Base-by-base conservation (phyloP, 2,797 vertebrate genomes). In the Falco naumanni region DNA sequence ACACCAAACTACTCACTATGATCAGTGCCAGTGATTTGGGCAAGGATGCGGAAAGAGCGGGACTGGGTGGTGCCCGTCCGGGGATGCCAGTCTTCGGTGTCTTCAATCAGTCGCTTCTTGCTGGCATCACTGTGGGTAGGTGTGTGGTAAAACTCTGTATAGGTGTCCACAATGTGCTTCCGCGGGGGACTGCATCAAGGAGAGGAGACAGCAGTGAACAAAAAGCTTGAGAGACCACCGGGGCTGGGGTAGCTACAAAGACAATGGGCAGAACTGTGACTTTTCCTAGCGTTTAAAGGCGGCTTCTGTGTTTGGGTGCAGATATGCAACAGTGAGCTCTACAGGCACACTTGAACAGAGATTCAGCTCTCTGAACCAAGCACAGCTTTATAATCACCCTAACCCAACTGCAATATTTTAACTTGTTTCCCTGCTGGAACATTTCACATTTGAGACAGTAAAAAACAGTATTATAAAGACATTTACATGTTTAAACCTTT, bases 11-110 rank as follows among this genome's bases (percentile, higher is more conserved):
- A 98, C 99, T 96, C 84, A 99, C 99, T 96, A 1, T 98, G 99
- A 95, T 99, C 99, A 1, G 99, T 99, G 94, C 99, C 99, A 0
- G 99, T 99, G 96, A 99, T 99, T 95, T 99, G 99, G 76, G 99
- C 99, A 56, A 99, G 99, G 96, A 99, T 99, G 18, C 98, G 98
- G 98, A 99, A 99, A 60, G 99, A 99, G 80, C 99, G 99, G 26
- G 99, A 99, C 97, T 99, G 99, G 45, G 98, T 98, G 7, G 98
- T 99, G 57, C 99, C 99, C 0, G 98, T 98, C 21, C 99, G 98
- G 0, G 99, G 99, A 37, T 98, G 99, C 99, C 99, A 99, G 95
- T 99, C 99, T 94, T 99, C 99, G 0, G 99, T 99, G 96, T 99
- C 99, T 93, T 99, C 99, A 1, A 99, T 99, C 97, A 99, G 97